A percentile compares a stretch with the other conserved stretches of the same genome.
These are phyloP conservation scores for Sturnus vulgaris DNA, from an alignment of 2,113 vertebrate genomes.

Conservation along the genomic window DNA sequence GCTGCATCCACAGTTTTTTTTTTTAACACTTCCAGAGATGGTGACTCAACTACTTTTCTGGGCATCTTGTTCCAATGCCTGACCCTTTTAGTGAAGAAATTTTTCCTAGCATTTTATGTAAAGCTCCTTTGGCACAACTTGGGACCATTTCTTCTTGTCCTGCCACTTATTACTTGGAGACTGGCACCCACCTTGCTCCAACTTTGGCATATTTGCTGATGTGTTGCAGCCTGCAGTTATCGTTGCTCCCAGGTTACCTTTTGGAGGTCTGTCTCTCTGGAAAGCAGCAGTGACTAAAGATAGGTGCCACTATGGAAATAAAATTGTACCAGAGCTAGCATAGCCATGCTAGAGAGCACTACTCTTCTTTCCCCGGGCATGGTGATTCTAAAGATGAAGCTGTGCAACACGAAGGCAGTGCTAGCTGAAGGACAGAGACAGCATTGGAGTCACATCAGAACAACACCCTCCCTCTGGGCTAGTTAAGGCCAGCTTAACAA, in stretches of 20 bases:
- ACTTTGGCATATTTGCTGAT: neutral
- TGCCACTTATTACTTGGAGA: neutral
- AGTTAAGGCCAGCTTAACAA: neutral
- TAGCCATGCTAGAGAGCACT: neutral
- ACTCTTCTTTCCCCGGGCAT: neutral
- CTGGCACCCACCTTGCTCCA: fast-evolving
- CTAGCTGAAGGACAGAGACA: neutral
- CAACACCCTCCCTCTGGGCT: neutral
- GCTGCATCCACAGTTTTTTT: neutral
- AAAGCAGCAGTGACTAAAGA: neutral
- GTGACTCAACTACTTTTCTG: neutral
- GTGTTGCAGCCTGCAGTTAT: neutral
- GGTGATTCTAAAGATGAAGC: neutral
- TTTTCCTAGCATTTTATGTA: neutral
- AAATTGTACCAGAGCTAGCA: neutral
- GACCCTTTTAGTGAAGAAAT: neutral
- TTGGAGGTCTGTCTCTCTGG: neutral
- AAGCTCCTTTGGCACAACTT: neutral
- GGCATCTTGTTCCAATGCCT: neutral
- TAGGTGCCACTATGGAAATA: neutral
- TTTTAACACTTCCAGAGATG: neutral
- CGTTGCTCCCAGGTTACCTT: neutral
- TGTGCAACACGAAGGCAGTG: fast-evolving
- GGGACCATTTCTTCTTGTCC: neutral
- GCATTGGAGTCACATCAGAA: neutral